Percentiles rank a stretch among this genome's conserved stretches.
These are phyloP conservation scores for Acrocephalus kingi DNA, from an alignment of 2,113 vertebrate genomes.

Conservation along the genomic window DNA sequence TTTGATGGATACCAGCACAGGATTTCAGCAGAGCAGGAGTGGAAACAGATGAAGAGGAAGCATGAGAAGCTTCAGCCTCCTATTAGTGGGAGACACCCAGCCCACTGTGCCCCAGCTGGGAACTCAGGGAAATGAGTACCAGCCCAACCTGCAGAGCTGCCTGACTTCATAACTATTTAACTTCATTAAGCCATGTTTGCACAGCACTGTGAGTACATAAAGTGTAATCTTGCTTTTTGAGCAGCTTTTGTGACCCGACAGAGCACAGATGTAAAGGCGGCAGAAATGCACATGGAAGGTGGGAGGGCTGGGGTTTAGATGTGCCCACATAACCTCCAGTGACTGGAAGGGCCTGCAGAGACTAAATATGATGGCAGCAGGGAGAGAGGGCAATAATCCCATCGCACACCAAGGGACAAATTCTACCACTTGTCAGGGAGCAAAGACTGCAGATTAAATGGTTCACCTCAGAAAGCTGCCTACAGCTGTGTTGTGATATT, in stretches of 20 bases:
- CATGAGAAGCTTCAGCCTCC: neutral
- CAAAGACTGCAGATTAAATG: neutral
- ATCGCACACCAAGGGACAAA: neutral
- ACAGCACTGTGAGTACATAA: neutral
- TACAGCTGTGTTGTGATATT: conserved; percentile 49
- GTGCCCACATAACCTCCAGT: neutral
- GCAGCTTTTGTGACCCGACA: neutral
- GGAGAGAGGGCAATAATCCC: neutral
- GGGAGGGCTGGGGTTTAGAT: neutral
- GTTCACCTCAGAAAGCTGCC: conserved; percentile 36
- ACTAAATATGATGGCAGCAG: neutral
- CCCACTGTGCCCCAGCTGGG: neutral
- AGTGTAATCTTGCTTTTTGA: neutral
- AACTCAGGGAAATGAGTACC: neutral
- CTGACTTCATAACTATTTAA: neutral
- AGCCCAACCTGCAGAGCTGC: neutral
- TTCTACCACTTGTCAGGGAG: neutral
- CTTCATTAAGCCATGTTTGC: neutral
- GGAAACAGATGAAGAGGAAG: neutral
- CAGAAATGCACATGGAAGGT: neutral
- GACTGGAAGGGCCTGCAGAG: conserved; percentile 6
- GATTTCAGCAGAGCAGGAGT: neutral
- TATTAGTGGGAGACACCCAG: neutral
- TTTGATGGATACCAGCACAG: neutral
- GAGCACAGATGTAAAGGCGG: neutral